Evolutionary conservation across 2,113 vertebrate species (phyloP).

Genomic region (Chamaetylas fuelleborni): DNA sequence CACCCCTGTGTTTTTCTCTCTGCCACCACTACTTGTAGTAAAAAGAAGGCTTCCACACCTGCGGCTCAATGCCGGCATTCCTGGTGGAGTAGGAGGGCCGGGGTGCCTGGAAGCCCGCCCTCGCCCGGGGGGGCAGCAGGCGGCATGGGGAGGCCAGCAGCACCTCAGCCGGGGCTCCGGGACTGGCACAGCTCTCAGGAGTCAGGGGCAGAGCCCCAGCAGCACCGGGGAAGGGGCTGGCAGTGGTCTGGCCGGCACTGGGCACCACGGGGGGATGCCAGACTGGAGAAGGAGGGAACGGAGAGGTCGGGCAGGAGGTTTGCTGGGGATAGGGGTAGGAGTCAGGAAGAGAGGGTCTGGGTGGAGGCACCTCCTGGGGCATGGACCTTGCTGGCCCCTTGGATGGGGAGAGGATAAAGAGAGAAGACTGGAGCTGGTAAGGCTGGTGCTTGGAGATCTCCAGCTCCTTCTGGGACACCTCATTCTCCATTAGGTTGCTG

Average conservation of each 20-base stretch:
- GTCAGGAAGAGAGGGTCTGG: slow-evolving; percentile 71
- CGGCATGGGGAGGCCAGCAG: slow-evolving; percentile 77
- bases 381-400: slow-evolving; percentile 78
- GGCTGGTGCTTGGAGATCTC: slow-evolving; percentile 87
- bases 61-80: slow-evolving; percentile 88
- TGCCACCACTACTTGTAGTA: slow-evolving; percentile 74
- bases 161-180: slow-evolving; percentile 18
- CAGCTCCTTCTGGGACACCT: slow-evolving; percentile 84
- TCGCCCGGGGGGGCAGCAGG: slow-evolving; percentile 78
- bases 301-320: slow-evolving; percentile 73
- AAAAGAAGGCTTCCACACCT: slow-evolving; percentile 97
- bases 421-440: slow-evolving; percentile 88
- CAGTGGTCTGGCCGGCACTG: slow-evolving; percentile 44
- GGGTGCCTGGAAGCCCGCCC: slow-evolving; percentile 80
- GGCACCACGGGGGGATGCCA: slow-evolving; percentile 68
- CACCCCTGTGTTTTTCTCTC: not conserved
- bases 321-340: slow-evolving; percentile 66
- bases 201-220: slow-evolving; percentile 11
- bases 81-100: slow-evolving; percentile 92
- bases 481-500: slow-evolving; percentile 73
- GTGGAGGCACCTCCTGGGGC: slow-evolving; percentile 79
- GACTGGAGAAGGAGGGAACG: slow-evolving; percentile 63
- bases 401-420: slow-evolving; percentile 88
- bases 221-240: slow-evolving; percentile 62
- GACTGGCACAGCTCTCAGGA: slow-evolving; percentile 30